Percentiles rank a stretch among this genome's conserved stretches.
These are phyloP conservation scores for Machaerirhynchus nigripectus DNA, from an alignment of 2,113 vertebrate species.

Conservation along the genomic window DNA sequence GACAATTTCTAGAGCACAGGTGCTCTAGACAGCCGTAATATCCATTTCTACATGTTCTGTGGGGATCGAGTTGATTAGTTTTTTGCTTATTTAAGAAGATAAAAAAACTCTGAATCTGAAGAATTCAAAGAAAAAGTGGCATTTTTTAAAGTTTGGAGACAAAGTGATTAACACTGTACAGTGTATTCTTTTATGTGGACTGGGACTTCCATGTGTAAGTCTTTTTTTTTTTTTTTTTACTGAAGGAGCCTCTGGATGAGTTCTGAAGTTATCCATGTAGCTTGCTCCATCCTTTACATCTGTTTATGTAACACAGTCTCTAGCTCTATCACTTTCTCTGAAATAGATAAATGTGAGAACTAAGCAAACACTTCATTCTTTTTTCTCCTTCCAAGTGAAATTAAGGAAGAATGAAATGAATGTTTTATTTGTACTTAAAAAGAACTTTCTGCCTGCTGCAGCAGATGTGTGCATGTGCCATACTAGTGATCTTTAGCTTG, in stretches of 20 bases:
- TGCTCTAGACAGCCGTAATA: not conserved
- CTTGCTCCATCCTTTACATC: not conserved
- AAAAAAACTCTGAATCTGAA: not conserved
- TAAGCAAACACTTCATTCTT: not conserved
- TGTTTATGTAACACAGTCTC: not conserved
- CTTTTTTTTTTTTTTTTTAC: not conserved
- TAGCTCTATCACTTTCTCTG: not conserved
- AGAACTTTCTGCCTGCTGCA: not conserved
- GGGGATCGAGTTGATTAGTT: not conserved
- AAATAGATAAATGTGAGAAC: not conserved
- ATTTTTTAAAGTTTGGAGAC: not conserved
- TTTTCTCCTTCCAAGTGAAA: not conserved
- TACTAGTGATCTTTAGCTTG: not conserved
- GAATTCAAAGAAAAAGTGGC: not conserved
- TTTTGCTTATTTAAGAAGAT: not conserved
- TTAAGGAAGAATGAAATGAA: not conserved
- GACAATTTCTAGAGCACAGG: not conserved
- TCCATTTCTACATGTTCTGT: not conserved
- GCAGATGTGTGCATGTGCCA: not conserved
- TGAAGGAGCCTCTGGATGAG: not conserved
- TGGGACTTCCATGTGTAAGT: not conserved
- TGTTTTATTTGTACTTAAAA: not conserved
- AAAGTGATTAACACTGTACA: not conserved
- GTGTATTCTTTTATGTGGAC: not conserved
- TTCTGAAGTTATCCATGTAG: not conserved